Evolutionary conservation across 2,888 invertebrate genomes (phyloP), one percentile per base, ranked within the genome.

Genomic region (Limnephilus rhombicus): DNA sequence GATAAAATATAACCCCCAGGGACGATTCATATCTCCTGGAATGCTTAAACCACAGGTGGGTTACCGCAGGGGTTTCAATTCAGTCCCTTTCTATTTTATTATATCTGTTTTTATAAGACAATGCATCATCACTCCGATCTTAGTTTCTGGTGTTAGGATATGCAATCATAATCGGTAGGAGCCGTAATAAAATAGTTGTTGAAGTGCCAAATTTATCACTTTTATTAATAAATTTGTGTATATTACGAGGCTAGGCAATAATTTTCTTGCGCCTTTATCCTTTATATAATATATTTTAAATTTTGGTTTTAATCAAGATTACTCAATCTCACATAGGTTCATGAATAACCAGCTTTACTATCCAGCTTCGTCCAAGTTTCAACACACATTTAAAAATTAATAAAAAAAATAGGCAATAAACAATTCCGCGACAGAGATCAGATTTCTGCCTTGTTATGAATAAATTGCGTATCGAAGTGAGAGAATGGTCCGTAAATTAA

Each of bases 41-140:
- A 86, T 86, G 41, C 45, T 86, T 45, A 49, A 49, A 86, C 86
- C 86, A 45, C 86, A 29, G 86, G 49, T 86, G 86, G 45, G 86
- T 29, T 86, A 86, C 86, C 86, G 45, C 86, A 49, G 45, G 86
- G 86, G 29, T 86, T 85, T 45, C n/a, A 45, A 86, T 86, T 86
- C 45, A 24, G 86, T 13, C 86, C 45, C 45, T 45, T 41, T 41
- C 45, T 45, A 45, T 86, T 85, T 86, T 86, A 86, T 86, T 86
- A 18, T n/a, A 45, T 49, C 49, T 86, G 29, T n/a, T 29, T 86
- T 49, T 86, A 15, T n/a, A 45, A 45, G 29, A 29, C 41, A 37
- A 41, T 12, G 45, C 86, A 45, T 86, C 86, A 86, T 86, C 86
- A 86, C 85, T 83, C 18, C 3, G 83, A 37, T 37, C 82, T 83